Evolutionary conservation across 2,113 vertebrate species (phyloP), one percentile per base, ranked within the genome.

Genomic region (Hipposideros armiger): DNA sequence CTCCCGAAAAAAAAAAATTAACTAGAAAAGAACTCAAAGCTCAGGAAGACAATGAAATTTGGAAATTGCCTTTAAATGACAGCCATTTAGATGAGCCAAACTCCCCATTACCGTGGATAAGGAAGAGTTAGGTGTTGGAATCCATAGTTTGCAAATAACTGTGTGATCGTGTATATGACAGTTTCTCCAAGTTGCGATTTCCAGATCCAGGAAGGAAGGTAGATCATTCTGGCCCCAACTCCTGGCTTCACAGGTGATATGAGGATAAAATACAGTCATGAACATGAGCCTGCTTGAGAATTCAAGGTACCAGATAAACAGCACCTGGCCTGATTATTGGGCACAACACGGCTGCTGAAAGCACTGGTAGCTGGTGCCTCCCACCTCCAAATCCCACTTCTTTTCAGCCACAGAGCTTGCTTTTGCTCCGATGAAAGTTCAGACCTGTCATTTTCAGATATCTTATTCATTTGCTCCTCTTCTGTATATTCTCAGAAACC

Each of bases 321-420:
- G 42, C 28, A 0, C n/a, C 36, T 22, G 10, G 17, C 47, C 77
- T 52, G 83, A 32, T 28, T 4, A 3, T 6, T 3, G 42, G 64
- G 32, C 4, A 4, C 2, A 0, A 36, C 4, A 4, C 2, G 0
- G 20, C 16, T 4, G 16, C 40, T n/a, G 1, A 52, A 47, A 47
- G 40, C 19, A 1, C 7, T 0, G 0, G 24, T 30, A 4, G 17
- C 50, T 1, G 2, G 4, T 36, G 14, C 28, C 26, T 45, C 22
- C 30, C 20, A 30, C 67, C 36, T 28, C 32, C 17, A 40, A 7
- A 54, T 62, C 11, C 80, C 24, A 1, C 54, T 50, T 45, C 45
- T 62, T 50, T 17, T 40, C 66, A 72, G 54, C 60, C 0, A 0
- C 28, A 0, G 11, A 56, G 13, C 54, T 11, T 0, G 17, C 82